Base-by-base conservation (phyloP, 2,113 vertebrate species). In the Leucosticte australis region DNA sequence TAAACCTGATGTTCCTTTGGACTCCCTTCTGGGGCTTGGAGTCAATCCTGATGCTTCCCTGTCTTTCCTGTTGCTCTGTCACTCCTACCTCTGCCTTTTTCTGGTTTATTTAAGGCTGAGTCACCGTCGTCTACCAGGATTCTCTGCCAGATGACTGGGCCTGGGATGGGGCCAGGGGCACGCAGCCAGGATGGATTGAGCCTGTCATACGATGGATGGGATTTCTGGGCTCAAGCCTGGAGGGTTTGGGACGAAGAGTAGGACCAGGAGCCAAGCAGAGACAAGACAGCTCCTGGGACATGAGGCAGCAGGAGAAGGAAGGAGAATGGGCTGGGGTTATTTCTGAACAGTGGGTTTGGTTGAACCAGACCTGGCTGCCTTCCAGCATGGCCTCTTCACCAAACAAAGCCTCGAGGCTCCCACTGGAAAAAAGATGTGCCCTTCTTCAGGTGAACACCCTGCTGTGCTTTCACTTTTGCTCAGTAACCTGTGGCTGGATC, bases 81-180 rank as follows among this genome's bases (percentile, higher is more conserved):
- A 44, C 50, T 75, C 50, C 44, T 68, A 28, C 37, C 68, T 77
- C 50, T 89, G 59, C 37, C 69, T 62, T n/a, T 56, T 57, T 13
- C 57, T 80, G 53, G 44, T 88, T 90, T 64, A 52, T 75, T 2
- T 23, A 27, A 76, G 86, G 67, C 78, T 93, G 82, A 93, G 90
- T 83, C 95, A 90, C 52, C 0, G 0, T 5, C 0, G 4, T 28
- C 62, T 55, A 4, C 28, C 0, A 0, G 52, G 13, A 19, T 59
- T 10, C 65, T 47, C 78, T 94, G 78, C 82, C 78, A 88, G 85
- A 17, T 90, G 78, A 55, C 35, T 76, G 47, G 31, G 57, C 28
- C 60, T 94, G 86, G 83, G 46, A 6, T 56, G 37, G 49, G 33
- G 67, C 79, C 67, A 94, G 41, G 21, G 83, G 67, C 92, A 92